Evolutionary conservation across 2,113 vertebrate genomes (phyloP), one percentile per base, ranked within the genome.

Genomic region (Eudyptes chrysolophus): DNA sequence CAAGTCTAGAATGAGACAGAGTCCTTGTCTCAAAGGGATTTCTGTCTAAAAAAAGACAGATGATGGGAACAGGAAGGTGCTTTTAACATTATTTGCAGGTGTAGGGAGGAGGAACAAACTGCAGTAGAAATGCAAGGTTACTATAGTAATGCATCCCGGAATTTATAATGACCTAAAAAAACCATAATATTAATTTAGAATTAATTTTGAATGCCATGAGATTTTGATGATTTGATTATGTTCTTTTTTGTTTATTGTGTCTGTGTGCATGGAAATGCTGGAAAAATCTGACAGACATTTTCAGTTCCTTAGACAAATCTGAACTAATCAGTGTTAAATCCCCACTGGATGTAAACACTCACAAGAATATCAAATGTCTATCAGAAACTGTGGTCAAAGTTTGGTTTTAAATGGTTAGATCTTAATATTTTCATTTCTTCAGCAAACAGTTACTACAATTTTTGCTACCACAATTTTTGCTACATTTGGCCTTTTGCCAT

Each of bases 111-210:
- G 7, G 3, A 58, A 80, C 1, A 81, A 83, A 58, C 5, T 27
- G 5, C 10, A 58, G 13, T 9, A 62, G 2, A 70, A 69, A 84
- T 61, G 0, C 3, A 19, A 52, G 2, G 1, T 34, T 48, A 16
- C 6, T 21, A 2, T 6, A 26, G 7, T 25, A 78, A 27, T 38
- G 3, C 0, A 81, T 48, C 3, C 1, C 7, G 71, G 30, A n/a
- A 51, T 52, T 84, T 46, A 42, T 29, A 71, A 61, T 44, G 7
- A 57, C 3, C 6, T 68, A 34, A 46, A 89, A 85, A 3, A 7
- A 11, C 12, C 3, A 36, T 13, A 52, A 20, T 42, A 62, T 46
- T 76, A 70, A 60, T 64, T 90, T 68, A 4, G 85, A 92, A 86
- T 34, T 84, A 66, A 60, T 74, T 78, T 70, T 1, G 75, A 89